A percentile compares a stretch with the other conserved stretches of the same genome.
Conservation (phyloP, 1,140 invertebrate genomes). For the Drosophila murphyi region DNA sequence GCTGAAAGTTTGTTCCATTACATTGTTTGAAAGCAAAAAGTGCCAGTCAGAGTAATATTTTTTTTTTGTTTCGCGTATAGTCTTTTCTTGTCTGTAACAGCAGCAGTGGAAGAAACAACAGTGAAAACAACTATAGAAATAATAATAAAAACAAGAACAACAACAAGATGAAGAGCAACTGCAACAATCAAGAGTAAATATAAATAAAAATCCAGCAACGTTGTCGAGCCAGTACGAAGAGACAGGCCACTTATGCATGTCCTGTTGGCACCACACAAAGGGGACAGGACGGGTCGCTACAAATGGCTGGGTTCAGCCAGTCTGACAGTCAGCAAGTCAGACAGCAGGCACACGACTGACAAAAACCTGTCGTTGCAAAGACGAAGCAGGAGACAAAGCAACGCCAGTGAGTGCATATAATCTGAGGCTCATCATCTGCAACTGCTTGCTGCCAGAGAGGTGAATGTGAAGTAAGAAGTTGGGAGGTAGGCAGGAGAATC, state of each 20-base stretch:
- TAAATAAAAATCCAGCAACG: constrained; percentile 68
- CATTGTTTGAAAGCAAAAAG: constrained; percentile 65
- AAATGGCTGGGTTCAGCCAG: not conserved
- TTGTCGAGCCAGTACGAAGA: constrained; percentile 47
- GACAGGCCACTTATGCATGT: constrained; percentile 74
- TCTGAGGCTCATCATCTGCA: constrained; percentile 71
- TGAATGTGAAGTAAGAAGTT: not conserved
- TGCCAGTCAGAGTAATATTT: constrained; percentile 34
- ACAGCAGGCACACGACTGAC: constrained; percentile 29
- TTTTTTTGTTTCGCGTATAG: constrained; percentile 36
- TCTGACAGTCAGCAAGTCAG: constrained; percentile 12
- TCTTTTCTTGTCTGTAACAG: constrained; percentile 59
- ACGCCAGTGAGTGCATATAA: constrained; percentile 65
- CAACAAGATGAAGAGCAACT: constrained; percentile 41
- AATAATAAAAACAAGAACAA: not conserved
- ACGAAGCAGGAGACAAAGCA: constrained; percentile 63
- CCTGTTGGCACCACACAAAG: constrained; percentile 65
- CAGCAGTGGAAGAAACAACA: not conserved
- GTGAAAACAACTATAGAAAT: constrained; percentile 17
- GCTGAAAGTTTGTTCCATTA: constrained; percentile 48
- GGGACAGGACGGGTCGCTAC: constrained; percentile 17
- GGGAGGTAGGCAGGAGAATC: constrained; percentile 21
- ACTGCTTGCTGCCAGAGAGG: not conserved
- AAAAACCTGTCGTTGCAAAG: constrained; percentile 42
- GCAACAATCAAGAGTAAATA: constrained; percentile 78